phyloP scores from a whole-genome alignment of 2,113 vertebrate species.

The Syngnathus scovelli region DNA sequence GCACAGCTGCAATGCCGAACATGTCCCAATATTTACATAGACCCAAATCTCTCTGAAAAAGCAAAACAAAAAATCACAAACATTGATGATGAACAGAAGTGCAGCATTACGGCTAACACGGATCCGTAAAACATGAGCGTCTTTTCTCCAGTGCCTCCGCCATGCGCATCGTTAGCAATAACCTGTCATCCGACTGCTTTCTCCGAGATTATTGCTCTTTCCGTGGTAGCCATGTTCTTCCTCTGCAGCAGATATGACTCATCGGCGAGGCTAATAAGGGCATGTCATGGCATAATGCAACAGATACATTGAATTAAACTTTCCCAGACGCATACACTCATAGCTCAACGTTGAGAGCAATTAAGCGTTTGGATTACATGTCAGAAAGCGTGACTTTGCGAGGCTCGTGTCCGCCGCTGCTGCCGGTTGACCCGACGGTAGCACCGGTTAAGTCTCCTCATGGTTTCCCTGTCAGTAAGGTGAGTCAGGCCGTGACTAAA shows the following conservation, averaged over 20 bases:
- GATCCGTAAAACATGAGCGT: conserved; percentile 52
- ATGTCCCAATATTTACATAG: too few relatives aligned
- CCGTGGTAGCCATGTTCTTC: conserved; percentile 43
- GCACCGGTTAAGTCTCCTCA: conserved; percentile 43
- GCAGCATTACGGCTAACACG: conserved; percentile 47
- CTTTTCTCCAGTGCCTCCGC: conserved; percentile 48
- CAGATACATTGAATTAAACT: conserved; percentile 45
- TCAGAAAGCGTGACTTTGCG: conserved; percentile 55
- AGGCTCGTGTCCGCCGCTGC: conserved; percentile 24
- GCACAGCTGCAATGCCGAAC: neutral
- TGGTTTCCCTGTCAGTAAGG: conserved; percentile 59
- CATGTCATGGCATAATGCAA: conserved; percentile 42
- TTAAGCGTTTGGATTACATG: conserved; percentile 38
- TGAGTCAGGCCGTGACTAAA: conserved; percentile 68
- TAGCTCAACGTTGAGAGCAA: conserved; percentile 31
- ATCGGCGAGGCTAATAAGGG: conserved; percentile 41
- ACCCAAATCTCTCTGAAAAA: too few relatives aligned
- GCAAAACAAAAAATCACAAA: conserved; percentile 24
- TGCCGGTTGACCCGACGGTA: conserved; percentile 32
- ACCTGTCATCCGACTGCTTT: conserved; percentile 52
- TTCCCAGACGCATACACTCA: conserved; percentile 45
- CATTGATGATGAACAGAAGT: conserved; percentile 52
- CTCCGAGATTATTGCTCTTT: conserved; percentile 58
- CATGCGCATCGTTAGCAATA: conserved; percentile 39
- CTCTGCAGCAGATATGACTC: conserved; percentile 48